phyloP scores from a whole-genome alignment of 2,113 vertebrate genomes.

The Erinaceus europaeus region DNA sequence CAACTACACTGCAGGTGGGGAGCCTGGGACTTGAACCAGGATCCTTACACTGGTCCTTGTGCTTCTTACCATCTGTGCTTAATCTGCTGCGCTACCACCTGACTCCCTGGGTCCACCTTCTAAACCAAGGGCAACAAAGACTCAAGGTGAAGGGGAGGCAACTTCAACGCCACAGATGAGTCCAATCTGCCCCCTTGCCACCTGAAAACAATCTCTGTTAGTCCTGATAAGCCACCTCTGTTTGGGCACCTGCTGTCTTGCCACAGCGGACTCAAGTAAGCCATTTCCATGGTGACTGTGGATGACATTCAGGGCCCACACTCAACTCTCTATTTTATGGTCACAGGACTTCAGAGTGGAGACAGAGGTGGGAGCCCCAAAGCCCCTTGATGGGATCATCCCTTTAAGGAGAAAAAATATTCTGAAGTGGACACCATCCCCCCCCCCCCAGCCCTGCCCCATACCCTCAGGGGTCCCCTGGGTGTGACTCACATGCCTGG shows the following conservation, averaged over 20 bases:
- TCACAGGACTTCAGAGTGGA: not conserved
- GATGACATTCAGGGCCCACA: not conserved
- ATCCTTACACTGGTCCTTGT: too few relatives aligned
- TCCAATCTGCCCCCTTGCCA: too few relatives aligned
- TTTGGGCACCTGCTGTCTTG: not conserved
- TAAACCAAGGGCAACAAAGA: not conserved
- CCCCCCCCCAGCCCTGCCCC: too few relatives aligned
- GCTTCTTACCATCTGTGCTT: too few relatives aligned
- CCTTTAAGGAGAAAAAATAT: not conserved
- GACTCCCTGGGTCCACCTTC: not conserved
- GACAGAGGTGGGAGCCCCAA: not conserved
- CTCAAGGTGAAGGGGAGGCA: not conserved
- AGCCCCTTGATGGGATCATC: not conserved
- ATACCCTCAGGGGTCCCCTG: too few relatives aligned
- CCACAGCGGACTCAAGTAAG: not conserved
- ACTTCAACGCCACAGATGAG: too few relatives aligned
- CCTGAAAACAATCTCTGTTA: not conserved
- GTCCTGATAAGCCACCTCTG: not conserved
- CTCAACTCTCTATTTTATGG: not conserved
- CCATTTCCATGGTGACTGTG: not conserved
- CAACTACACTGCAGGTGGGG: too few relatives aligned
- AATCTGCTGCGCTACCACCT: too few relatives aligned
- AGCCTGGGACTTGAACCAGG: too few relatives aligned
- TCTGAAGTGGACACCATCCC: not conserved
- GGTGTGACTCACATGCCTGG: slow-evolving; percentile 92